Evolutionary conservation across 53 echinoderm and acorn worm species (phyloP), one percentile per base, ranked within the genome.

Genomic region (Crossaster papposus): DNA sequence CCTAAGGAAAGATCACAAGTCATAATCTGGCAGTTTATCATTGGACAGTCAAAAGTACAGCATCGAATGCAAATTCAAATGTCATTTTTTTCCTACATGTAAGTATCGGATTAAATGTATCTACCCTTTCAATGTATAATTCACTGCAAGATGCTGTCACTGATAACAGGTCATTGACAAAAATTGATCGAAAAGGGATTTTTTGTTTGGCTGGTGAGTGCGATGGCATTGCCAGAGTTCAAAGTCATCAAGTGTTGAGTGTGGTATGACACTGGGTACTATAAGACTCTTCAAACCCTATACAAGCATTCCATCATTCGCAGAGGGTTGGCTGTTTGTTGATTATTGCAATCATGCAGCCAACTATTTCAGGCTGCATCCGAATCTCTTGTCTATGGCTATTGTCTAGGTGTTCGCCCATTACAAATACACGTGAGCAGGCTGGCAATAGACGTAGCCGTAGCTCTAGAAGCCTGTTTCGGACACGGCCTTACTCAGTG

Each of bases 221-320:
- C 22, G 34, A 12, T 74, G 34, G 36, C 36, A 3, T 15, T 74
- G 75, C 17, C 12, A 74, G 75, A 58, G 17, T 31, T 74, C 36
- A 74, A 38, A 37, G 83, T 65, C 33, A 14, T 83, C 65, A 65
- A 83, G 83, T 14, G 26, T 34, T n/a, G 23, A 24, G 15, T 26
- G 15, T 23, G 37, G 62, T 31, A 32, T 64, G 65, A 81, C 70
- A 77, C 75, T n/a, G 32, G 77, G 36, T 58, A 77, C 87, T 87
- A 24, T 31, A n/a, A 58, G n/a, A 52, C 54, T 87, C 77, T 87
- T 72, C 31, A 58, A 14, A 15, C 58, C 31, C 34, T 70, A 35
- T 36, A 30, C 54, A 53, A 77, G 77, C 76, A 76, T 77, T 87
- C 87, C 37, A 87, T 87, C 58, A 58, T 20, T 23, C n/a, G 23